Evolutionary conservation across 2,113 vertebrate species (phyloP), one percentile per base, ranked within the genome.

Genomic region (Otus sunia): DNA sequence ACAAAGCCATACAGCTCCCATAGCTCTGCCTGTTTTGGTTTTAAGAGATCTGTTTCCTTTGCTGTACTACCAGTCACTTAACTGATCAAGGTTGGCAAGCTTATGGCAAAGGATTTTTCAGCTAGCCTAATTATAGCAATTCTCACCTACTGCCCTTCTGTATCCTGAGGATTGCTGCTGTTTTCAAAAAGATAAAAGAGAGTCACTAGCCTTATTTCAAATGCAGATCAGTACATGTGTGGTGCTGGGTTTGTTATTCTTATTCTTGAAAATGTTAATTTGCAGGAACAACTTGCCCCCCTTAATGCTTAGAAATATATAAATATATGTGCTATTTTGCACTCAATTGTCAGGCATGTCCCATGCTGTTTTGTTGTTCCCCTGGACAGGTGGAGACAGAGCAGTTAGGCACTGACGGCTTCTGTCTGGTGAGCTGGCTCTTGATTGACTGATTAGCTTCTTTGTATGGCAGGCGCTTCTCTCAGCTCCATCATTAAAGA

Each of bases 401-500:
- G 90, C 91, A 88, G 95, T 94, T 96, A 90, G 91, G 94, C 71
- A 72, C 71, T 92, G 92, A 91, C 8, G 63, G 95, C 71, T 94
- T 94, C 88, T 97, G 96, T 94, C 94, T 96, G 92, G 94, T 97
- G 96, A 96, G 89, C 94, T 96, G 92, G 81, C 60, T 96, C 88
- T 95, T 98, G 97, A 98, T 95, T 97, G 97, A 98, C 97, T 98
- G 97, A 98, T 98, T 97, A 97, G 91, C 93, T 97, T 81, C 95
- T 97, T 96, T 95, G 95, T 96, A 97, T 96, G 95, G 90, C 67
- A 97, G 96, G 89, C 68, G 7, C 92, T 97, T 94, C 94, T 94
- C 67, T 87, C 16, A 23, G 76, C 62, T 96, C 85, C 49, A 36
- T 96, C 92, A 88, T 97, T 98, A 97, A 81, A 94, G 94, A 96